Percentiles rank a stretch among this genome's conserved stretches.
Evolutionary conservation across 2,888 invertebrate species (phyloP).

Genomic region (Ischnura elegans): DNA sequence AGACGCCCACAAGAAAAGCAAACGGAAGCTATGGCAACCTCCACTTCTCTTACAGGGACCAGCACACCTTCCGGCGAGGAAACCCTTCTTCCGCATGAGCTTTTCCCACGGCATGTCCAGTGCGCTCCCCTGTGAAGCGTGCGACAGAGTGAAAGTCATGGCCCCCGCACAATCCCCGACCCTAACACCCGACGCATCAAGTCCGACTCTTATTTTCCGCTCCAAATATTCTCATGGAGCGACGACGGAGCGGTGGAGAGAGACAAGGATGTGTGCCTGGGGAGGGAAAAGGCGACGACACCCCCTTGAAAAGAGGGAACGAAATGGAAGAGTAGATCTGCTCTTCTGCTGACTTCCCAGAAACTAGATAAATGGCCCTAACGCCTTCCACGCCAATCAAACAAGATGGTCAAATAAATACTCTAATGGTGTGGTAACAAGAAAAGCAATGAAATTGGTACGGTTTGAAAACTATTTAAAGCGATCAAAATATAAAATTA

Average conservation of each 20-base stretch:
- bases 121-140: too few relatives aligned
- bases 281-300: background rate
- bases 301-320: too few relatives aligned
- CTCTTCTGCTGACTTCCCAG: too few relatives aligned
- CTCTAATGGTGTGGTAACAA: too few relatives aligned
- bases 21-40: conserved; percentile 68
- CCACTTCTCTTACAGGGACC: conserved; percentile 42
- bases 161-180: conserved; percentile 27
- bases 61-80: background rate
- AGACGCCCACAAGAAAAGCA: background rate
- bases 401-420: too few relatives aligned
- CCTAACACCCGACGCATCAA: background rate
- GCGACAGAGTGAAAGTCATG: conserved; percentile 49
- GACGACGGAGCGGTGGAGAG: background rate
- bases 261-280: background rate
- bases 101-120: background rate
- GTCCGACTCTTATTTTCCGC: conserved; percentile 62
- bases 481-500: too few relatives aligned
- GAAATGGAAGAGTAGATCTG: too few relatives aligned
- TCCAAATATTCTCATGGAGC: conserved; percentile 37
- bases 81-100: background rate
- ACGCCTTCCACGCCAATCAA: too few relatives aligned
- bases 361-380: too few relatives aligned
- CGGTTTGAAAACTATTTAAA: too few relatives aligned
- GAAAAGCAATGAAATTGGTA: too few relatives aligned